Evolutionary conservation across 2,888 invertebrate species (phyloP), one percentile per base, ranked within the genome.

Genomic region (Belgica antarctica): DNA sequence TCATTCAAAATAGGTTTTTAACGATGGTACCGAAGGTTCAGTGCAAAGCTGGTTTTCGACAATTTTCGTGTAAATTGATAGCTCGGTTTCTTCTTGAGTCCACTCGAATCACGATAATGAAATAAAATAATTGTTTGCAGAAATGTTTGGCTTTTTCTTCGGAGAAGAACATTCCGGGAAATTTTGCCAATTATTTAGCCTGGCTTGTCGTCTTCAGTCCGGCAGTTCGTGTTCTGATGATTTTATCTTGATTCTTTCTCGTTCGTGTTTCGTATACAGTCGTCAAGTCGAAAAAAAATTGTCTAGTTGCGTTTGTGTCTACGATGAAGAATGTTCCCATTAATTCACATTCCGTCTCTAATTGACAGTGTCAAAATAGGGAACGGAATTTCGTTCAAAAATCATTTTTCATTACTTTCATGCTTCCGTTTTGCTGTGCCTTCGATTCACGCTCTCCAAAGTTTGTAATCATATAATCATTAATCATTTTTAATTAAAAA

Each of bases 401-500:
- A 4, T 41, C 10, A 41, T 41, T 41, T n/a, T 2, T 41, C 41
- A 41, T 41, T 41, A n/a, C 15, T 2, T 10, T 15, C n/a, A 41
- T 41, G 12, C 2, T 41, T 15, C 2, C 41, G 10, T 15, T n/a
- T 5, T 4, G 2, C n/a, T 34, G 34, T 34, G 34, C 34, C 41
- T 15, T n/a, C n/a, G n/a, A 41, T 4, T n/a, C 41, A 41, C 41
- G n/a, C n/a, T 15, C 3, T 41, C n/a, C n/a, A n/a, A n/a, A n/a
- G n/a, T 10, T 41, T 41, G 7, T 12, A 34, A 62, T n/a, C 34
- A 31, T 36, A 17, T 22, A n/a, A 63, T 63, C 41, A 63, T 63
- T 63, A 63, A 63, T 63, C 63, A 63, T 63, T 63, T 63, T 63
- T 46, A 36, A 36, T 63, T 63, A 63, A 62, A 62, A 62, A 24